These are phyloP conservation scores for Umimayanthus chanpuru DNA, from an alignment of 92 coral and sea anemone genomes.

Conservation along the genomic window DNA sequence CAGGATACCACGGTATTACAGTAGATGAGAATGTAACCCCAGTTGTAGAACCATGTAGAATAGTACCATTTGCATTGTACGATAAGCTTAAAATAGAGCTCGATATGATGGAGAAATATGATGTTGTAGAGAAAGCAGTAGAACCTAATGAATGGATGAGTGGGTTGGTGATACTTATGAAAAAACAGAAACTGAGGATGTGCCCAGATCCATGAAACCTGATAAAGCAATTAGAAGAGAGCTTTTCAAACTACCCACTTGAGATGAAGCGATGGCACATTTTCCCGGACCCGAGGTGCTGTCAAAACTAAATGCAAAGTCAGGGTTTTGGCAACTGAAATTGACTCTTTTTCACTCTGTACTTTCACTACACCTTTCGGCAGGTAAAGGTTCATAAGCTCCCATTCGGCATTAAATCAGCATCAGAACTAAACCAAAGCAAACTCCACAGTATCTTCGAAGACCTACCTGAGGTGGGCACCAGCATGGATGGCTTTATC, in stretches of 20 bases:
- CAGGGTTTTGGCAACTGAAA: slow-evolving; percentile 52
- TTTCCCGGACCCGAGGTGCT: slow-evolving; percentile 46
- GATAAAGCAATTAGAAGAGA: slow-evolving; percentile 37
- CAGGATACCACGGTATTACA: slow-evolving; percentile 7
- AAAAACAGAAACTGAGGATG: slow-evolving; percentile 23
- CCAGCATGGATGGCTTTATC: slow-evolving; percentile 47
- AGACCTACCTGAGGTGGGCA: slow-evolving; percentile 45
- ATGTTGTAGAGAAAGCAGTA: slow-evolving; percentile 3
- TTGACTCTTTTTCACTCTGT: slow-evolving; percentile 14
- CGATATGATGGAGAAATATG: slow-evolving; percentile 5
- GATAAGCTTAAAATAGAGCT: slow-evolving; percentile 42
- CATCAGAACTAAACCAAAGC: slow-evolving; percentile 36
- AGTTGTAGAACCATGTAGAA: slow-evolving; percentile 45
- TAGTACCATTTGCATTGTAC: slow-evolving; percentile 29
- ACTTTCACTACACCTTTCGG: slow-evolving; percentile 45
- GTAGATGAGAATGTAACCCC: slow-evolving; percentile 39
- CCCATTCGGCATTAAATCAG: slow-evolving; percentile 41
- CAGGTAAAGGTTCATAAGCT: slow-evolving; percentile 41
- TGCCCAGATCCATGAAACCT: slow-evolving; percentile 34
- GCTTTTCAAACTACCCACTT: slow-evolving; percentile 40
- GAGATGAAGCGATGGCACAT: slow-evolving; percentile 45
- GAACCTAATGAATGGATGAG: slow-evolving; percentile 45
- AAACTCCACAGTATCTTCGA: slow-evolving; percentile 43
- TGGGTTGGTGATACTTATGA: slow-evolving; percentile 29
- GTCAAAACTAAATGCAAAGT: too few relatives aligned